Conservation (phyloP, 2,888 invertebrate species). For the Cheilosia impressa region DNA sequence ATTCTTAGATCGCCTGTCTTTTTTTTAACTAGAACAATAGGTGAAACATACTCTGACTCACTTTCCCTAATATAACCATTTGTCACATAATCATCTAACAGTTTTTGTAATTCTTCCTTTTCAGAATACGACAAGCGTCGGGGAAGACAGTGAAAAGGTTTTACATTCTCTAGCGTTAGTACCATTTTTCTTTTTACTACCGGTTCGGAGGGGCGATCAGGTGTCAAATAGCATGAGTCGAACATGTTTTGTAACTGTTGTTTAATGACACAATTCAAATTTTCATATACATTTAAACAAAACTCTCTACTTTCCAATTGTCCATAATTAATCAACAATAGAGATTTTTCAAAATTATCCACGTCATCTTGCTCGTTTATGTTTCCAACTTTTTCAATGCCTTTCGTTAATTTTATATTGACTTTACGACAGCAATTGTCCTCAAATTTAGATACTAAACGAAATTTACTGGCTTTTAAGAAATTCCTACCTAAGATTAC, state of each 20-base stretch:
- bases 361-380: neutral
- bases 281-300: neutral
- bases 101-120: slow-evolving; percentile 9
- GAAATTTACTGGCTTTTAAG: neutral
- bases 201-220: slow-evolving; percentile 17
- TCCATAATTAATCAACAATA: neutral
- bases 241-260: neutral
- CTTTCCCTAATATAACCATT: slow-evolving; percentile 53
- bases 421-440: too few species aligned
- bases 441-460: neutral
- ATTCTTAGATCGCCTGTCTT: slow-evolving; percentile 55
- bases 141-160: slow-evolving; percentile 45
- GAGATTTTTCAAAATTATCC: neutral
- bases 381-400: neutral
- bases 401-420: too few species aligned
- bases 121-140: slow-evolving; percentile 38
- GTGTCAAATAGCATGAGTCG: neutral
- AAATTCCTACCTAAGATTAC: slow-evolving; percentile 4
- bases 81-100: slow-evolving; percentile 29
- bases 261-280: neutral
- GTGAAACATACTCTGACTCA: slow-evolving; percentile 59
- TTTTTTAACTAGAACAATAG: slow-evolving; percentile 61
- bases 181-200: slow-evolving; percentile 9
- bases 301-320: neutral
- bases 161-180: slow-evolving; percentile 10